phyloP scores from a whole-genome alignment of 2,888 invertebrate genomes.

The Apamea sordens region DNA sequence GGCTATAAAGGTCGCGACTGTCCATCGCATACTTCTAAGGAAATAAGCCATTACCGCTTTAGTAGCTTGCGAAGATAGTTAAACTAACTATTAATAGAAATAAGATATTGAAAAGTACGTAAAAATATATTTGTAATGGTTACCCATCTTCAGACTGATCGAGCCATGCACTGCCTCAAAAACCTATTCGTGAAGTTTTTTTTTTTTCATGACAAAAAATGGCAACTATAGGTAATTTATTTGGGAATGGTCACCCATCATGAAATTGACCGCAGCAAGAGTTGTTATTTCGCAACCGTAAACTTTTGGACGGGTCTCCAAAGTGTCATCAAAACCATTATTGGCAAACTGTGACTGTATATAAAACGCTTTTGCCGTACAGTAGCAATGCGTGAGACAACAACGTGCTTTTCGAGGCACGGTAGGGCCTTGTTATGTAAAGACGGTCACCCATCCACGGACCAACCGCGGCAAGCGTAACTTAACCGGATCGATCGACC shows the following conservation, averaged over 20 bases:
- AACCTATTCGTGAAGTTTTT: neutral
- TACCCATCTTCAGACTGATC: no score
- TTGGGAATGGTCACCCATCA: neutral
- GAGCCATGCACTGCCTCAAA: neutral
- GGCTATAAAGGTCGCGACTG: conserved; percentile 30
- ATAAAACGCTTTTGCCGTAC: neutral
- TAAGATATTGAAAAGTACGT: neutral
- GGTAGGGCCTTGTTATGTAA: no score
- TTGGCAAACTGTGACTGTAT: neutral
- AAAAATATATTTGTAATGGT: no score
- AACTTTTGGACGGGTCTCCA: neutral
- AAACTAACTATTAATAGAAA: neutral
- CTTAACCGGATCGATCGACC: no score
- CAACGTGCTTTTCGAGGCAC: no score
- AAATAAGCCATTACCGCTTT: conserved; percentile 11
- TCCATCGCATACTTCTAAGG: conserved; percentile 4
- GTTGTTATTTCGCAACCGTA: neutral
- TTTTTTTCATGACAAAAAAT: neutral
- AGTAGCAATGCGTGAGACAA: no score
- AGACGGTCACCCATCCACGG: no score
- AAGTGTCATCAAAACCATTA: neutral
- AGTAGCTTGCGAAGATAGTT: neutral
- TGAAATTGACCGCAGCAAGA: neutral
- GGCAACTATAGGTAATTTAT: neutral
- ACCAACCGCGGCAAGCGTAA: no score